Evolutionary conservation across 2,113 vertebrate species (phyloP).

Genomic region (Colaptes auratus): DNA sequence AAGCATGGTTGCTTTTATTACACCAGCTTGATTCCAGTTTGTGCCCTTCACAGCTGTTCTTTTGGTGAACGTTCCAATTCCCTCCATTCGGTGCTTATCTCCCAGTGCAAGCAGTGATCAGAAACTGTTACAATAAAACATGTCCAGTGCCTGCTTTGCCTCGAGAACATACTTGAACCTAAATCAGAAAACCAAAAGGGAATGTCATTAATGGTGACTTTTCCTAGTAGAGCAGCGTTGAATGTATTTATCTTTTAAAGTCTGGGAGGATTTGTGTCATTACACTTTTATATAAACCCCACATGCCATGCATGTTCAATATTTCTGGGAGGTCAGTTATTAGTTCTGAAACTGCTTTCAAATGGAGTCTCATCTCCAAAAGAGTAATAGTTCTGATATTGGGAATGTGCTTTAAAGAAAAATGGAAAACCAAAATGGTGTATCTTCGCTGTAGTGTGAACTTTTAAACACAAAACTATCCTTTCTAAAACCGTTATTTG

Average conservation of each 20-base stretch:
- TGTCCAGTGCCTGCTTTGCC: slow-evolving; percentile 5
- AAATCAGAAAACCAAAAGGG: slow-evolving; percentile 36
- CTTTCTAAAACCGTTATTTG: not conserved
- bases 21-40: not conserved
- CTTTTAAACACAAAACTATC: not conserved
- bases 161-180: slow-evolving; percentile 41
- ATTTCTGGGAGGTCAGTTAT: not conserved
- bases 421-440: not conserved
- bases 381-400: not conserved
- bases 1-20: not conserved
- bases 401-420: not conserved
- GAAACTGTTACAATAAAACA: not conserved
- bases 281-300: not conserved
- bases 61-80: not conserved
- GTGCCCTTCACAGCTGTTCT: not conserved
- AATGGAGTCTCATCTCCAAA: not conserved
- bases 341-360: not conserved
- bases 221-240: not conserved
- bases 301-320: not conserved
- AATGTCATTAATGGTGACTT: slow-evolving; percentile 9
- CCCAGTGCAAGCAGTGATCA: not conserved
- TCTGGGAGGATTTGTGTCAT: not conserved
- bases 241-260: not conserved
- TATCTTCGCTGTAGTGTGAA: not conserved
- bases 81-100: not conserved